A percentile compares a stretch with the other conserved stretches of the same genome.
These are phyloP conservation scores for Corythornis vintsioides DNA, from an alignment of 2,113 vertebrate genomes.

Conservation along the genomic window DNA sequence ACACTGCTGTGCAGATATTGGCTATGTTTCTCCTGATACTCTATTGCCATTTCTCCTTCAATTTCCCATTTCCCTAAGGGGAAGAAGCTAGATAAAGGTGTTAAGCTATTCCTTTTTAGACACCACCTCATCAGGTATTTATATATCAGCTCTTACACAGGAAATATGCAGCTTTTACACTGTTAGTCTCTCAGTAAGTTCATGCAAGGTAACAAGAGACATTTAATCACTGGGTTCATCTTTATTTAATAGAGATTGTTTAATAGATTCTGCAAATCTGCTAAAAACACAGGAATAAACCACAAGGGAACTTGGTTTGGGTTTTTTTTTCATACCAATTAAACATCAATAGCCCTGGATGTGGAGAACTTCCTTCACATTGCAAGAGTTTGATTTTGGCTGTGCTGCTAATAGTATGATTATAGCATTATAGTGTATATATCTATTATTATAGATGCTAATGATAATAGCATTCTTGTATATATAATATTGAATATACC, in stretches of 20 bases:
- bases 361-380: background rate
- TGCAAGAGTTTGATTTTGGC: background rate
- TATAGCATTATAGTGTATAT: too few species aligned
- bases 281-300: background rate
- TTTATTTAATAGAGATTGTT: constrained; percentile 23
- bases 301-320: background rate
- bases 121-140: background rate
- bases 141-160: background rate
- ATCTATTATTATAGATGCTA: too few species aligned
- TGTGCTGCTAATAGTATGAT: background rate
- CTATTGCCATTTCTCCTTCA: background rate
- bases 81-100: background rate
- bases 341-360: background rate
- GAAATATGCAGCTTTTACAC: background rate
- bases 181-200: background rate
- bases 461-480: too few species aligned
- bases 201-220: background rate
- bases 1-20: rapidly evolving
- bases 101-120: background rate
- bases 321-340: background rate
- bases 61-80: background rate
- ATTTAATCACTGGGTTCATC: background rate
- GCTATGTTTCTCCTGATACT: background rate
- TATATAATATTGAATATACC: background rate
- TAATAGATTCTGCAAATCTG: constrained; percentile 5